These are phyloP conservation scores for Baccha elongata DNA, from an alignment of 2,888 invertebrate species.

Conservation along the genomic window DNA sequence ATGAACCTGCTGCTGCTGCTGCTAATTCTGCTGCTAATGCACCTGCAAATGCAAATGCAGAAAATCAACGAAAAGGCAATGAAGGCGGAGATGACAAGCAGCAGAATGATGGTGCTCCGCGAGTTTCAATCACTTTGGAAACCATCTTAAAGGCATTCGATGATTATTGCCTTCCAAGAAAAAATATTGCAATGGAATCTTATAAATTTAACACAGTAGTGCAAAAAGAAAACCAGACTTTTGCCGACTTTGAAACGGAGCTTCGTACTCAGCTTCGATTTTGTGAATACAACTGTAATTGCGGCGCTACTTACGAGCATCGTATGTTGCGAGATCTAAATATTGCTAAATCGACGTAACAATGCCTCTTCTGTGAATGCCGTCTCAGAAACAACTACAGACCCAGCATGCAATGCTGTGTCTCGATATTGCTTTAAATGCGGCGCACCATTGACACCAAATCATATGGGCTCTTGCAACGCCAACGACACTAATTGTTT, in stretches of 20 bases:
- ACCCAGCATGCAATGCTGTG: conserved; percentile 10
- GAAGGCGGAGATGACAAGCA: not conserved
- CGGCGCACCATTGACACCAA: conserved; percentile 23
- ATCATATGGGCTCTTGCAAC: conserved; percentile 15
- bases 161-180: no score
- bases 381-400: conserved; percentile 7
- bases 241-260: conserved; percentile 19
- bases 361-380: conserved; percentile 6
- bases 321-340: conserved; percentile 17
- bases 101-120: not conserved
- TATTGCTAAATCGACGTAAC: conserved; percentile 5
- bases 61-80: not conserved
- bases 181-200: conserved; percentile 31
- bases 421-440: conserved; percentile 31
- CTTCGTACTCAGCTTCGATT: not conserved
- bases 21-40: no score
- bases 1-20: no score
- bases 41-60: not conserved
- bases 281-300: not conserved
- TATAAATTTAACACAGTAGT: conserved; percentile 22
- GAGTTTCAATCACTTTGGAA: conserved; percentile 4
- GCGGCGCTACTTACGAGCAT: not conserved
- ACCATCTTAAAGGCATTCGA: conserved; percentile 37
- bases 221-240: no score
- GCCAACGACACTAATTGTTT: conserved; percentile 6